A percentile compares a stretch with the other conserved stretches of the same genome.
Evolutionary conservation across 2,797 vertebrate genomes (phyloP).

Genomic region (Sphaeramia orbicularis): DNA sequence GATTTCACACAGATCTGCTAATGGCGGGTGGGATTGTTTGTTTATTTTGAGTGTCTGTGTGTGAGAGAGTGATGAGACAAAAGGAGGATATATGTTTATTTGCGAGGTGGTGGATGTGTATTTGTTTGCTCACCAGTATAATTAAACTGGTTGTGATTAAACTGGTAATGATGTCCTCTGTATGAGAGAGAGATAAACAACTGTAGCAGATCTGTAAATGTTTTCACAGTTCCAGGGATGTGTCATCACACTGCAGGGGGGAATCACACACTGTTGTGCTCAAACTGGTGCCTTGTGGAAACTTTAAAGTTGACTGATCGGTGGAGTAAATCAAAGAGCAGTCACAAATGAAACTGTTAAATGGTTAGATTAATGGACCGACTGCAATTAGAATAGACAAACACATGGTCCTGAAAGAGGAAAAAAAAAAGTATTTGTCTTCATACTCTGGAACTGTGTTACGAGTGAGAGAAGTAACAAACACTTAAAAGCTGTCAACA

Average conservation of each 20-base stretch:
- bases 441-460: neutral
- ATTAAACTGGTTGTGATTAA: constrained; percentile 18
- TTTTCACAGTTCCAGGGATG: constrained; percentile 45
- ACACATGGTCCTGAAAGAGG: constrained; percentile 1
- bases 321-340: constrained; percentile 3
- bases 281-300: constrained; percentile 20
- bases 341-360: neutral
- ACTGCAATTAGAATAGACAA: neutral
- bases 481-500: constrained; percentile 23
- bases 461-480: neutral
- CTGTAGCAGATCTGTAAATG: constrained; percentile 38
- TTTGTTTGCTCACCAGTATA: constrained; percentile 20
- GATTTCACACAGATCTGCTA: constrained; percentile 74
- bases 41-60: constrained; percentile 62
- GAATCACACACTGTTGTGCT: constrained; percentile 39
- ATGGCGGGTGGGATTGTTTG: constrained; percentile 57
- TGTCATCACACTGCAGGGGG: constrained; percentile 40
- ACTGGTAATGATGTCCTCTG: constrained; percentile 7
- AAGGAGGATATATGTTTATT: constrained; percentile 23
- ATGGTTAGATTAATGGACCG: constrained; percentile 4
- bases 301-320: constrained; percentile 22
- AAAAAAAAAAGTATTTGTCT: constrained; percentile 1
- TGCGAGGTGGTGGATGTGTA: constrained; percentile 31
- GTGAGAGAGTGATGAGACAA: constrained; percentile 5
- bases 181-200: constrained; percentile 21